Conservation (phyloP, 2,888 invertebrate genomes). For the Hypselothyrea guttata region DNA sequence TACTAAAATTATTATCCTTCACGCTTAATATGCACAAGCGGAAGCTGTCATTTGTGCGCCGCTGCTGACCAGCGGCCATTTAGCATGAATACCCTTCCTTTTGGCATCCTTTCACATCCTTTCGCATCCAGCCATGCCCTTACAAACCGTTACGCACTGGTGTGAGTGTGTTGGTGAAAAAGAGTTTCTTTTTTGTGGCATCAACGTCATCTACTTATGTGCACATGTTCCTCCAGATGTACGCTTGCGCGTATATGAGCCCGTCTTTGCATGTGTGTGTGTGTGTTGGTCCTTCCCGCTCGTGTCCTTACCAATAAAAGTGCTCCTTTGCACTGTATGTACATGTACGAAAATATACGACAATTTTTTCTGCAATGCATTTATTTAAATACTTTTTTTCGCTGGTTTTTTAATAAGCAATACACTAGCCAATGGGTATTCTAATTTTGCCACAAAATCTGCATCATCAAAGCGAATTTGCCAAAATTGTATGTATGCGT, state of each 20-base stretch:
- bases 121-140: background rate
- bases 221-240: slow-evolving; percentile 50
- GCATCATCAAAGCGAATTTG: too few relatives aligned
- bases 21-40: slow-evolving; percentile 77
- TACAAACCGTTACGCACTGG: slow-evolving; percentile 10
- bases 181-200: slow-evolving; percentile 46
- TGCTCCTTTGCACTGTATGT: slow-evolving; percentile 68
- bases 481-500: too few relatives aligned
- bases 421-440: too few relatives aligned
- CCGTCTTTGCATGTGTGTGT: slow-evolving; percentile 16
- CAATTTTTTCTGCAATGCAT: slow-evolving; percentile 63
- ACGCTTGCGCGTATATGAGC: slow-evolving; percentile 1
- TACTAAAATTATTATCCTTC: slow-evolving; percentile 75
- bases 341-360: slow-evolving; percentile 47
- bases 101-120: background rate
- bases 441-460: too few relatives aligned
- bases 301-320: slow-evolving; percentile 73
- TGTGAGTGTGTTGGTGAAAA: slow-evolving; percentile 21
- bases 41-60: slow-evolving; percentile 77
- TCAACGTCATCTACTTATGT: slow-evolving; percentile 65
- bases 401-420: slow-evolving; percentile 2
- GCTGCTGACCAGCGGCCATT: slow-evolving; percentile 70
- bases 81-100: slow-evolving; percentile 45
- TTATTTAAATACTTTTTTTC: slow-evolving; percentile 34
- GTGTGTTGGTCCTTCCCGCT: slow-evolving; percentile 45